Evolutionary conservation across 2,888 invertebrate species (phyloP).

Genomic region (Acanthosepion esculentum): DNA sequence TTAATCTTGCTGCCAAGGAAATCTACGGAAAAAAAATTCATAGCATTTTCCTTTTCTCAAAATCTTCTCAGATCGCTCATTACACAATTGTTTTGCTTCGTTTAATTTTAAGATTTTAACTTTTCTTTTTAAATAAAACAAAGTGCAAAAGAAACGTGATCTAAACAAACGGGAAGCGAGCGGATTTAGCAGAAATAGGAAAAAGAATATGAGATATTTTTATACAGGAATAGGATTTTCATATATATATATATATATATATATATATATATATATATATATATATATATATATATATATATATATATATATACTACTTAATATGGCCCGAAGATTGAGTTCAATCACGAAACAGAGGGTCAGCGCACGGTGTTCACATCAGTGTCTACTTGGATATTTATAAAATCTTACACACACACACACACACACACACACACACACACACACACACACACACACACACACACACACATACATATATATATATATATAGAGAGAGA

Average conservation of each 20-base stretch:
- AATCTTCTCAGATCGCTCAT: background rate
- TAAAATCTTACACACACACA: too few species aligned
- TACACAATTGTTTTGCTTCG: background rate
- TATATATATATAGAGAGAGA: too few species aligned
- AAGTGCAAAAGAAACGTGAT: background rate
- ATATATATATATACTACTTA: background rate
- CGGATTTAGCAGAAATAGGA: background rate
- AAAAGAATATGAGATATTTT: background rate
- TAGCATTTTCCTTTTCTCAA: background rate
- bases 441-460: too few species aligned
- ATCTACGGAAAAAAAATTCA: background rate
- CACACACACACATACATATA: too few species aligned
- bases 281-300: conserved; percentile 2
- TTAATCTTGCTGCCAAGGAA: background rate
- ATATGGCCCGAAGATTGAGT: too few species aligned
- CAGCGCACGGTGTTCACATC: too few species aligned
- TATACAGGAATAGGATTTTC: background rate
- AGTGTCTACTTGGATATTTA: background rate
- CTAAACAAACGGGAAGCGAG: background rate
- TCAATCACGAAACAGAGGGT: too few species aligned
- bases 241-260: background rate
- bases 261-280: background rate
- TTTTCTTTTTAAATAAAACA: background rate
- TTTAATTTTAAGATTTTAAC: background rate
- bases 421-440: too few species aligned